These are phyloP conservation scores for Deilephila porcellus DNA, from an alignment of 2,888 invertebrate genomes.

Conservation along the genomic window DNA sequence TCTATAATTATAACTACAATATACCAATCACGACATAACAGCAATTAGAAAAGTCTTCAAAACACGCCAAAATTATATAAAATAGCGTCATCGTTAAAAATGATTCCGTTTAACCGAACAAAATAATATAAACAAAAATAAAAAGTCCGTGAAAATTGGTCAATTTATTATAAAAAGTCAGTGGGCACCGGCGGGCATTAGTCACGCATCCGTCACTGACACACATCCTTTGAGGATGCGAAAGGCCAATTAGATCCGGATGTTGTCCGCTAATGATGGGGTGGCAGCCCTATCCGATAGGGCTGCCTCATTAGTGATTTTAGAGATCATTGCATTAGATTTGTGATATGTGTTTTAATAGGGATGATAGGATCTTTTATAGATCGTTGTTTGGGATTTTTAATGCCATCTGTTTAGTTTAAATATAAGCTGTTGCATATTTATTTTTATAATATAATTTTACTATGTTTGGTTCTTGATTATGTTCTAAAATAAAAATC, in stretches of 20 bases:
- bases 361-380: no score
- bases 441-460: no score
- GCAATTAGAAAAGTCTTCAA: no score
- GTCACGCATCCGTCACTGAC: slow-evolving; percentile 12
- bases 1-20: no score
- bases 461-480: no score
- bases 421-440: no score
- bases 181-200: background rate
- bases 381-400: no score
- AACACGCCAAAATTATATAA: background rate
- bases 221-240: slow-evolving; percentile 20
- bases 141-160: background rate
- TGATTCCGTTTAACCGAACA: background rate
- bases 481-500: no score
- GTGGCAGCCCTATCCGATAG: slow-evolving; percentile 16
- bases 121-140: background rate
- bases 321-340: background rate
- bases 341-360: background rate
- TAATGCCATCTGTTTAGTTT: no score
- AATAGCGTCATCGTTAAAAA: background rate
- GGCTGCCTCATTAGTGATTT: slow-evolving; percentile 24
- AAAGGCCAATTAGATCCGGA: slow-evolving; percentile 28
- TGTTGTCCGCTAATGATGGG: slow-evolving; percentile 25
- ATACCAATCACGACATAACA: no score
- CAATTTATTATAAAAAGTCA: slow-evolving; percentile 9